A percentile compares a stretch with the other conserved stretches of the same genome.
phyloP scores from a whole-genome alignment of 2,113 vertebrate genomes.

The Coturnix japonica region DNA sequence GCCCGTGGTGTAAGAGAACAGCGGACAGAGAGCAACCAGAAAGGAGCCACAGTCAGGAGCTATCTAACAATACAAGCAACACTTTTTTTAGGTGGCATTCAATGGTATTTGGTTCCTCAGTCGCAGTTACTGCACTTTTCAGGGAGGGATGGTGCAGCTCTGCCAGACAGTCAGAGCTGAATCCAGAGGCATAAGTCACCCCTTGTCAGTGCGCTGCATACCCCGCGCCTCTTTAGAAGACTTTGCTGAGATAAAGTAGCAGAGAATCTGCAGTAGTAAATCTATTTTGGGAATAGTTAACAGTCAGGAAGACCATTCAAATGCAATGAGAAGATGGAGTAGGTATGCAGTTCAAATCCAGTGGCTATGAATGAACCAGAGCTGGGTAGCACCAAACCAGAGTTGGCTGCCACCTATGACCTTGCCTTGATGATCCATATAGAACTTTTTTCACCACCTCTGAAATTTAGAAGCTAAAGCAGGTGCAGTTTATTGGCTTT shows the following conservation, averaged over 20 bases:
- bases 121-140: not conserved
- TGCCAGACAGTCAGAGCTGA: not conserved
- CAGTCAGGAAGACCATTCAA: not conserved
- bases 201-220: not conserved
- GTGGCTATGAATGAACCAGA: not conserved
- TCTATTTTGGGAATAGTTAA: not conserved
- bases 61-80: not conserved
- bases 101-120: not conserved
- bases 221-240: not conserved
- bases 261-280: not conserved
- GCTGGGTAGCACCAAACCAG: not conserved
- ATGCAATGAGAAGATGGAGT: not conserved
- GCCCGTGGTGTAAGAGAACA: not conserved
- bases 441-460: not conserved
- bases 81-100: not conserved
- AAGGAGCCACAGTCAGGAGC: not conserved
- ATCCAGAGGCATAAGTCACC: accelerated
- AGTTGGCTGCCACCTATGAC: not conserved
- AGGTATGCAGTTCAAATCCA: not conserved
- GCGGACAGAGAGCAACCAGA: not conserved
- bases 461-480: constrained; percentile 17
- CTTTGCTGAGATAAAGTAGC: not conserved
- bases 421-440: not conserved
- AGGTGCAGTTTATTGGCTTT: constrained; percentile 14
- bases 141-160: not conserved